phyloP scores from a whole-genome alignment of 2,888 invertebrate genomes.

The Glyphotaelius pellucidus region DNA sequence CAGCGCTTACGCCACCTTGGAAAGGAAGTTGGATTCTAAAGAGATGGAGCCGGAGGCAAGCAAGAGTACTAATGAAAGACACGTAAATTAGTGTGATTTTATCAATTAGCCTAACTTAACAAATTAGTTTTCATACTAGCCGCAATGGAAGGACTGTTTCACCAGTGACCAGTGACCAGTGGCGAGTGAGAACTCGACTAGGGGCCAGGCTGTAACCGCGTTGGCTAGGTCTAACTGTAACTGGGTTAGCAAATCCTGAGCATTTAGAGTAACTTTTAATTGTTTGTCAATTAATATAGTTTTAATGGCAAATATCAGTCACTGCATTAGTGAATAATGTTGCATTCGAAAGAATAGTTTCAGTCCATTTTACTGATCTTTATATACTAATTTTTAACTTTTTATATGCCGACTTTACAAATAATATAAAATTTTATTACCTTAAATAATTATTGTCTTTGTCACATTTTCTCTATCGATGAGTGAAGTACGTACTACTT shows the following conservation, averaged over 20 bases:
- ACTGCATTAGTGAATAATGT: conserved; percentile 24
- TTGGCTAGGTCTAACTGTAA: background rate
- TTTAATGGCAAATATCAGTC: conserved; percentile 39
- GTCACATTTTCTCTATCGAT: conserved; percentile 19
- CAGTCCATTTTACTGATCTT: conserved; percentile 48
- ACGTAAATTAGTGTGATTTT: conserved; percentile 55
- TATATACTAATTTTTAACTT: conserved; percentile 52
- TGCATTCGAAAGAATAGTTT: conserved; percentile 33
- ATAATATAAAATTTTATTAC: conserved; percentile 28
- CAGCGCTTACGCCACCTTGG: conserved; percentile 78
- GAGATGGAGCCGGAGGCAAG: conserved; percentile 38
- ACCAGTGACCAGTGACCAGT: background rate
- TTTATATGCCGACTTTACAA: conserved; percentile 54
- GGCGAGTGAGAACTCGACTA: background rate
- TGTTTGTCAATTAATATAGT: conserved; percentile 52
- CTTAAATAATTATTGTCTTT: conserved; percentile 20
- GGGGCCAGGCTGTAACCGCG: background rate
- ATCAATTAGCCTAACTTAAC: conserved; percentile 35
- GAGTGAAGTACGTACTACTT: background rate
- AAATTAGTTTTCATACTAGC: conserved; percentile 46
- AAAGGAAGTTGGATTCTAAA: conserved; percentile 70
- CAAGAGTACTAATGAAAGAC: conserved; percentile 53
- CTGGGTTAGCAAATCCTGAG: conserved; percentile 10
- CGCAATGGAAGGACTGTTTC: background rate
- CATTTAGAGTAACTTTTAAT: conserved; percentile 36